Evolutionary conservation across 1,140 invertebrate species (phyloP), one percentile per base, ranked within the genome.

Genomic region (Drosophila auraria): DNA sequence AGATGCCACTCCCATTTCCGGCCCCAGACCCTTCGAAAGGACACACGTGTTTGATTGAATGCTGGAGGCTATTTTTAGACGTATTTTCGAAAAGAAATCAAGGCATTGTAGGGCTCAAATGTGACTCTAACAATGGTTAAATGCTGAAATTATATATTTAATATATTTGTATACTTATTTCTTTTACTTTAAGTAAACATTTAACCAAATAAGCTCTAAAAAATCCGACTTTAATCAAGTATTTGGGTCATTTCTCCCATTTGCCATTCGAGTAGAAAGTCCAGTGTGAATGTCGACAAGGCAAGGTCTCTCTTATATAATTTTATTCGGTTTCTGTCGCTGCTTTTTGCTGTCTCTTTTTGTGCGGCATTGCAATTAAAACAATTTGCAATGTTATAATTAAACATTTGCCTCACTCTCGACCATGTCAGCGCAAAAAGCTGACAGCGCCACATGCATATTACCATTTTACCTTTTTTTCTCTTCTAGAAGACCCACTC

Each of bases 311-410:
- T 73, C 45, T 74, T 53, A 70, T 69, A 71, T 71, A 25, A 71
- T 74, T 74, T 64, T 7, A 68, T 68, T 50, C 44, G 40, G 5
- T 36, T 44, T 53, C 38, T 45, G 38, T 40, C 54, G 60, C 42
- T 59, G 38, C 49, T 5, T 25, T 25, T 25, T 25, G 25, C 25
- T 30, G 27, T 36, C 9, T 36, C 33, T 36, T 9, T 36, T 36
- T 36, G 2, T 36, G 33, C 8, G 33, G 33, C 33, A 36, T 36
- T 74, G 76, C 83, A 87, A 87, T 87, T 77, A 83, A 66, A 82
- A 72, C 63, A 69, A 77, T 87, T 86, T 79, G 83, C 71, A 86
- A 82, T 65, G 76, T 87, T 80, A 87, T 83, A 87, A 87, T 87
- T 87, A 87, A 87, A 66, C 73, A 78, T 86, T 84, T 70, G 82